A percentile compares a stretch with the other conserved stretches of the same genome.
Evolutionary conservation across 2,888 invertebrate species (phyloP).

Genomic region (Stenolophus ochropezus): DNA sequence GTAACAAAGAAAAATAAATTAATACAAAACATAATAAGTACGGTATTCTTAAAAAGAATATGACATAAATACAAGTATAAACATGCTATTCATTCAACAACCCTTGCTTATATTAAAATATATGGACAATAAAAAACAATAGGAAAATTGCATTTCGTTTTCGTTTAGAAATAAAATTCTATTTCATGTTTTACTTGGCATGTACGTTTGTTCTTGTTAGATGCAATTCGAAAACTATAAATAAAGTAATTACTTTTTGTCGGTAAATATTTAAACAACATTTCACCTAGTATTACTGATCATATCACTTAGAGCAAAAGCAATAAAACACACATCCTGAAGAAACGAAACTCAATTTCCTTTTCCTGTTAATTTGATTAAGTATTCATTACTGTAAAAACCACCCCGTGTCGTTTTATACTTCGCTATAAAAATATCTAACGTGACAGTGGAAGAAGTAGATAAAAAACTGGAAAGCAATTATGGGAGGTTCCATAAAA

Average conservation of each 20-base stretch:
- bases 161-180: no score
- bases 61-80: no score
- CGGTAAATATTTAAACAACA: neutral
- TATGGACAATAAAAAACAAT: no score
- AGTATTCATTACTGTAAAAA: constrained; percentile 26
- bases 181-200: no score
- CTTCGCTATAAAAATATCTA: constrained; percentile 19
- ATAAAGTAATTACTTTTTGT: neutral
- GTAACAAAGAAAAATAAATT: no score
- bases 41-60: no score
- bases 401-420: neutral
- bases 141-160: no score
- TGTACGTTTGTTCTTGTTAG: no score
- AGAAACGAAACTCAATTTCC: constrained; percentile 1
- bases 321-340: constrained; percentile 10
- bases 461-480: constrained; percentile 37
- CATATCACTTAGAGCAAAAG: neutral
- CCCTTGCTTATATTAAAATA: no score
- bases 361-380: constrained; percentile 36
- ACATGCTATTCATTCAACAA: no score
- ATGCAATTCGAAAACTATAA: no score
- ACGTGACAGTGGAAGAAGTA: constrained; percentile 29
- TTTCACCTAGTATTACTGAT: neutral
- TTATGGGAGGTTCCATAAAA: constrained; percentile 34
- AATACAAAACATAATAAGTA: no score